phyloP scores from a whole-genome alignment of 2,797 vertebrate species.

The Philypnodon macrostomus region DNA sequence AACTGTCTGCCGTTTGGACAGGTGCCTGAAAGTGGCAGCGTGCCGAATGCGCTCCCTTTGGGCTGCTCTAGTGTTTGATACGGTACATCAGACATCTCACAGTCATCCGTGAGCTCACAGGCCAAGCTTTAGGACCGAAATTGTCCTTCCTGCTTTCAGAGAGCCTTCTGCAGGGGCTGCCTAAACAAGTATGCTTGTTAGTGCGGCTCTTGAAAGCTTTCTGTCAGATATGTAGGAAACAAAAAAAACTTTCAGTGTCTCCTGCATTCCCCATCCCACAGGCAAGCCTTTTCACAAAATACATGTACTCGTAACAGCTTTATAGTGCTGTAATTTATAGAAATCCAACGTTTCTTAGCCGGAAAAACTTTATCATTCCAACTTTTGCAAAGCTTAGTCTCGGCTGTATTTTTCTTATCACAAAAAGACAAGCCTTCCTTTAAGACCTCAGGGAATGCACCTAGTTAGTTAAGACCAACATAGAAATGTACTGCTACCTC shows the following conservation, averaged over 20 bases:
- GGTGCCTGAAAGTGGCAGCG: constrained; percentile 56
- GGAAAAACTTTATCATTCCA: constrained; percentile 50
- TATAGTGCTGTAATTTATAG: constrained; percentile 59
- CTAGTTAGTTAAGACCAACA: constrained; percentile 63
- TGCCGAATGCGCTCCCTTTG: constrained; percentile 34
- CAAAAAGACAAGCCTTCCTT: constrained; percentile 44
- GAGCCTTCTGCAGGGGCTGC: constrained; percentile 56
- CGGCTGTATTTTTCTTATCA: constrained; percentile 39
- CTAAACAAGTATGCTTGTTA: constrained; percentile 71
- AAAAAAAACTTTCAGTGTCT: constrained; percentile 34
- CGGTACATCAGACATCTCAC: constrained; percentile 47
- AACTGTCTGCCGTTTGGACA: constrained; percentile 60
- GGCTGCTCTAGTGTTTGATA: constrained; percentile 57
- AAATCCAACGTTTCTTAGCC: constrained; percentile 35
- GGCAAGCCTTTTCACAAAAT: constrained; percentile 21
- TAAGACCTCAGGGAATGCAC: constrained; percentile 54
- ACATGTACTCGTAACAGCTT: constrained; percentile 10
- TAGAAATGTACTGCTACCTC: constrained; percentile 36
- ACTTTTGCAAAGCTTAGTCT: constrained; percentile 47
- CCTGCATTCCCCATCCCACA: constrained; percentile 34
- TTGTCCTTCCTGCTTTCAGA: constrained; percentile 47
- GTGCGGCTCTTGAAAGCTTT: constrained; percentile 43
- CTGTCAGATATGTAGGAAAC: constrained; percentile 37
- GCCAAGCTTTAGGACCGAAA: constrained; percentile 48
- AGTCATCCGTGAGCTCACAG: constrained; percentile 42